These are phyloP conservation scores for Eupithecia subumbrata DNA, from an alignment of 2,888 invertebrate genomes.

Conservation along the genomic window DNA sequence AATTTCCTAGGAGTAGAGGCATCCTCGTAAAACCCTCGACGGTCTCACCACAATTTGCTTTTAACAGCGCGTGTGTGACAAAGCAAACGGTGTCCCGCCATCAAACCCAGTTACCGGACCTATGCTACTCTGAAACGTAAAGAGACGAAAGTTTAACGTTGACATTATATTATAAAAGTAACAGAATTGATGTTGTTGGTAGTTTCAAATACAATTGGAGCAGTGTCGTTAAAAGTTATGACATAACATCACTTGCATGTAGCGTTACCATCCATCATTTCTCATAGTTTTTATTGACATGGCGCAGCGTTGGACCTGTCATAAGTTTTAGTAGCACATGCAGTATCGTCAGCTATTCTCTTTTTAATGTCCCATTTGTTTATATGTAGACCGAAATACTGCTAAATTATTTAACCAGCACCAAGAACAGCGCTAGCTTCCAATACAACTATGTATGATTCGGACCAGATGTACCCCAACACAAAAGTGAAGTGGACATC, in stretches of 20 bases:
- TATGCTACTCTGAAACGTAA: conserved; percentile 34
- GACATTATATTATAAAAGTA: not conserved
- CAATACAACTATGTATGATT: not conserved
- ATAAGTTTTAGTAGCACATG: not conserved
- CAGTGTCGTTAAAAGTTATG: not conserved
- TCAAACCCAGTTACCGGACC: conserved; percentile 53
- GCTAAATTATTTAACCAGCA: not conserved
- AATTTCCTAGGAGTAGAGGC: conserved; percentile 35
- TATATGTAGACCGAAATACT: not conserved
- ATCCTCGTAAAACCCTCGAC: conserved; percentile 44
- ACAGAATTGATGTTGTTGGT: not conserved
- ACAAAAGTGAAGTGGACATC: too few relatives aligned
- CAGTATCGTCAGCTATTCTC: not conserved
- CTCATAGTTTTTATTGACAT: not conserved
- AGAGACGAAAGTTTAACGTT: not conserved
- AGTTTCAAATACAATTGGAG: not conserved
- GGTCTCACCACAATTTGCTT: conserved; percentile 60
- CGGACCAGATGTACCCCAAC: too few relatives aligned
- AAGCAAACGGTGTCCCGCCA: conserved; percentile 51
- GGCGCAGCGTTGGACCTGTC: not conserved
- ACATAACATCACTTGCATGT: not conserved
- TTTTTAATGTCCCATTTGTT: not conserved
- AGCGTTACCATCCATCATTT: not conserved
- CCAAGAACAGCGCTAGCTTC: not conserved
- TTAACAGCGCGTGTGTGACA: conserved; percentile 52